These are phyloP conservation scores for Panurus biarmicus DNA, from an alignment of 2,113 vertebrate genomes.

Conservation along the genomic window DNA sequence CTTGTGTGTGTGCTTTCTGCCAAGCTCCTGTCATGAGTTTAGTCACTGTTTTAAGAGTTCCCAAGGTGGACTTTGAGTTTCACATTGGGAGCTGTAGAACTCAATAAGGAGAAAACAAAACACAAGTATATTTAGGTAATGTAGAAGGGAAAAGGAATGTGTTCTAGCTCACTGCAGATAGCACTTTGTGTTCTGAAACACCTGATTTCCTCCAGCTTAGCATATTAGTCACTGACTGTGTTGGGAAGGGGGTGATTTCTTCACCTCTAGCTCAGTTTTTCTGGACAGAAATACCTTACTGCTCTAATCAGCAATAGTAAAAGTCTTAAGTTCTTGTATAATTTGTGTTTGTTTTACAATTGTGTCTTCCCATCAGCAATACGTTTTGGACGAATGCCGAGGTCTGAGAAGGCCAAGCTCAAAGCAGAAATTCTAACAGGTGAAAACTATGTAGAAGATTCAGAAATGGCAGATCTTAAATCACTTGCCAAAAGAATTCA, in stretches of 20 bases:
- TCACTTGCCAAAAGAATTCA: conserved; percentile 90
- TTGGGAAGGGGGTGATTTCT: neutral
- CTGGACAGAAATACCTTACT: neutral
- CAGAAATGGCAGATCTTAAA: conserved; percentile 85
- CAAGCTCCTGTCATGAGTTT: neutral
- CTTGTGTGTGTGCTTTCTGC: neutral
- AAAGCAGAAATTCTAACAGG: conserved; percentile 91
- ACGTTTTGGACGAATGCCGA: conserved; percentile 95
- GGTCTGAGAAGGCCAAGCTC: conserved; percentile 94
- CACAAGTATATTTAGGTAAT: neutral
- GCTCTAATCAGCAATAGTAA: neutral
- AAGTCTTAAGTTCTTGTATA: neutral
- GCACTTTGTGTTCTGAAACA: neutral
- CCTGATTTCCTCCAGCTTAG: neutral
- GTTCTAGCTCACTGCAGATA: neutral
- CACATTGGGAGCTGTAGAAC: neutral
- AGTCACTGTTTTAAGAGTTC: neutral
- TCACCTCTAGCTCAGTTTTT: neutral
- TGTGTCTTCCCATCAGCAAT: conserved; percentile 77
- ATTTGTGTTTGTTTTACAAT: neutral
- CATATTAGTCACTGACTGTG: neutral
- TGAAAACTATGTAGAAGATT: conserved; percentile 78
- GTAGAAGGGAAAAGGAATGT: neutral
- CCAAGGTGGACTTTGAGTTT: neutral
- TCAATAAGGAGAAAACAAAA: neutral